phyloP scores from a whole-genome alignment of 2,113 vertebrate species.

The Cebidichthys violaceus region DNA sequence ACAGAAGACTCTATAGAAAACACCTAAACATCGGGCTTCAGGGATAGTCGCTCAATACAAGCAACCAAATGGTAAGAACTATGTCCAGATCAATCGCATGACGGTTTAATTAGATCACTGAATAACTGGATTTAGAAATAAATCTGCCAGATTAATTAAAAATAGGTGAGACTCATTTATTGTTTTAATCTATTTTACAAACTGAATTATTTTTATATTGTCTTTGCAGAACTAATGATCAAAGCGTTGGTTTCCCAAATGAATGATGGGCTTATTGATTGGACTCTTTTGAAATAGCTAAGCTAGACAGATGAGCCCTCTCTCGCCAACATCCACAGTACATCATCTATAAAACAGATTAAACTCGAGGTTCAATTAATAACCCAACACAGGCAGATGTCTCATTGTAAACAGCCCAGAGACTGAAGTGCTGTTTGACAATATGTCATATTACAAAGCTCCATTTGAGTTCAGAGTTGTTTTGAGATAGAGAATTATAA shows the following conservation, averaged over 20 bases:
- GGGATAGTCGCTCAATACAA: not conserved
- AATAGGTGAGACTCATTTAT: not conserved
- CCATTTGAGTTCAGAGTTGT: not conserved
- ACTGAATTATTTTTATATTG: not conserved
- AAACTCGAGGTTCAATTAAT: constrained; percentile 37
- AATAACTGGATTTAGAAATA: not conserved
- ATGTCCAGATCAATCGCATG: constrained; percentile 10
- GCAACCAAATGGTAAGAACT: not conserved
- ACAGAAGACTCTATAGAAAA: constrained; percentile 31
- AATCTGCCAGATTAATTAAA: not conserved
- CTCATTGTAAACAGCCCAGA: constrained; percentile 12
- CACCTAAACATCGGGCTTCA: not conserved
- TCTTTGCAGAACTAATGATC: not conserved
- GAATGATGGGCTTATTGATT: not conserved
- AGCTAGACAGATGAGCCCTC: constrained; percentile 1
- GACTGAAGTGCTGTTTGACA: not conserved
- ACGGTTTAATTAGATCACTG: not conserved
- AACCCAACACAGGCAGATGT: not conserved
- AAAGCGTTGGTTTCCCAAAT: not conserved
- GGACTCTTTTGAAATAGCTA: not conserved
- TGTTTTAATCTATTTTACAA: not conserved
- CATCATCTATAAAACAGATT: constrained; percentile 20
- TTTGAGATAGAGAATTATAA: not conserved
- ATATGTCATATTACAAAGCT: constrained; percentile 8
- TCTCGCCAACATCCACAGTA: not conserved